These are phyloP conservation scores for Elephantulus edwardii DNA, from an alignment of 2,113 vertebrate genomes.

Conservation along the genomic window DNA sequence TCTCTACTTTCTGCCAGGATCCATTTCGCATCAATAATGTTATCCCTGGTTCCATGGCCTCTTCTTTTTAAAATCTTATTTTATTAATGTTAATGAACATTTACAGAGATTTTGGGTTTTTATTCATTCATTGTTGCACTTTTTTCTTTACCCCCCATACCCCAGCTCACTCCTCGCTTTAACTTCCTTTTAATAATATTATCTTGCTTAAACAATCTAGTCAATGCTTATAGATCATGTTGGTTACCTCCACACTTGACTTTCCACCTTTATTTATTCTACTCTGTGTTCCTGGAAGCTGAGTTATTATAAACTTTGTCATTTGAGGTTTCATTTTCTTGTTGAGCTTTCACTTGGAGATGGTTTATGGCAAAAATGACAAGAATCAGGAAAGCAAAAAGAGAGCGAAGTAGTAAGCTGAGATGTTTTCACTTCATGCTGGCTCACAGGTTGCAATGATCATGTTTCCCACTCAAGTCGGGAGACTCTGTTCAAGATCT, in stretches of 20 bases:
- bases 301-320: neutral
- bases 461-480: neutral
- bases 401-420: neutral
- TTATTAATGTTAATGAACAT: too few relatives aligned
- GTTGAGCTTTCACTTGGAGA: neutral
- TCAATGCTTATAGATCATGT: neutral
- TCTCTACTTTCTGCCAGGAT: too few relatives aligned
- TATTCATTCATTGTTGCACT: too few relatives aligned
- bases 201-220: too few relatives aligned
- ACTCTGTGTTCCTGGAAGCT: neutral
- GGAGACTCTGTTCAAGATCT: neutral
- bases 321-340: neutral
- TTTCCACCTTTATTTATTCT: neutral
- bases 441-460: neutral
- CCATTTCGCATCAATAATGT: too few relatives aligned
- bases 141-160: too few relatives aligned
- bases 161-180: too few relatives aligned
- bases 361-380: neutral
- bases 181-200: too few relatives aligned
- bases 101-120: too few relatives aligned
- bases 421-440: neutral
- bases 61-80: too few relatives aligned
- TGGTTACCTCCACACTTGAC: neutral
- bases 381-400: neutral
- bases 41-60: too few relatives aligned